Evolutionary conservation across 37 sponge, comb jelly and placozoan genomes (phyloP), one percentile per base, ranked within the genome.

Genomic region (Chondrilla cf. caribensis): DNA sequence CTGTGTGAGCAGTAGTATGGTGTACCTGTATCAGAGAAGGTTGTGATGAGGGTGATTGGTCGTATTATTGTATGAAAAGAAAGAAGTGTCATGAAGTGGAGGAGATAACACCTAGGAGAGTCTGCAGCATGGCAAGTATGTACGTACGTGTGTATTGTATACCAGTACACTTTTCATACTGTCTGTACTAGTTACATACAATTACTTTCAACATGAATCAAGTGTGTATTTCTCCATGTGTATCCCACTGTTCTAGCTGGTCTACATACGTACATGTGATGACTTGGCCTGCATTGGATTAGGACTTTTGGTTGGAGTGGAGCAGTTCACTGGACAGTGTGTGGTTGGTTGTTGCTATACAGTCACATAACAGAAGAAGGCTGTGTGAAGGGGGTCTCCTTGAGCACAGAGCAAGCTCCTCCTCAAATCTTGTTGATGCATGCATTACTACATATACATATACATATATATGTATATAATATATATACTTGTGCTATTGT

Each of bases 201-300:
- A n/a, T n/a, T n/a, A n/a, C n/a, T n/a, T n/a, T n/a, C n/a, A n/a
- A n/a, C n/a, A n/a, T n/a, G n/a, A n/a, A n/a, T n/a, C n/a, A n/a
- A n/a, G n/a, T n/a, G n/a, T n/a, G n/a, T n/a, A n/a, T n/a, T 60
- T 22, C 64, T 5, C 64, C 6, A 6, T 60, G 5, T 6, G 15
- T 15, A 60, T 9, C 64, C 64, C 26, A 60, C 55, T 62, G 72
- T 93, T 22, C 51, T 93, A 11, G 86, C 81, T 25, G 94, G 92
- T 9, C 55, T 93, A 22, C 94, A 93, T 77, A 88, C 94, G 3
- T n/a, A n/a, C n/a, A n/a, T 93, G 94, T 81, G 94, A 92, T 0
- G 89, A 90, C 57, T 80, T 93, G 2, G 82, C 83, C 0, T 57
- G 88, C 0, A 93, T 88, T 19, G 79, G 89, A 70, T 55, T 93